phyloP scores from a whole-genome alignment of 1,140 invertebrate genomes.

The Eriocheir sinensis region DNA sequence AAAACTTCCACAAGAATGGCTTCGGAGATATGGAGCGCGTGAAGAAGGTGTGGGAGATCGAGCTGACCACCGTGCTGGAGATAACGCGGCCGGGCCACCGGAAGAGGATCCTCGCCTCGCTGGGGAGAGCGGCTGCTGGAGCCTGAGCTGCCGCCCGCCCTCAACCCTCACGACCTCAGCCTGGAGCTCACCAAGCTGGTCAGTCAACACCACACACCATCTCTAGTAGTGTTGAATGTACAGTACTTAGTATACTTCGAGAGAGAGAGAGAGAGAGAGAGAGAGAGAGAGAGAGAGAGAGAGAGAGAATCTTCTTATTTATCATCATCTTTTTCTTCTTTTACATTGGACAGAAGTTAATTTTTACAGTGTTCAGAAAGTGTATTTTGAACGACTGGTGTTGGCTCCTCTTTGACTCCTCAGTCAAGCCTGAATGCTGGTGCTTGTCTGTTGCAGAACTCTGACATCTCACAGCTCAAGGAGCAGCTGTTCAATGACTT shows the following conservation, averaged over 20 bases:
- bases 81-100: conserved; percentile 94
- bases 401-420: neutral
- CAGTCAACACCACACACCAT: conserved; percentile 81
- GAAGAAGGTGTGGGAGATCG: conserved; percentile 95
- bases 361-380: no score
- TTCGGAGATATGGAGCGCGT: conserved; percentile 96
- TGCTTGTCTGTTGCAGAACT: conserved; percentile 71
- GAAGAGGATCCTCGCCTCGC: conserved; percentile 93
- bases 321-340: no score
- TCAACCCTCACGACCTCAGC: conserved; percentile 88
- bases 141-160: conserved; percentile 80
- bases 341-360: no score
- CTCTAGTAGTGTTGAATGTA: neutral
- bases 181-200: conserved; percentile 88
- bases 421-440: neutral
- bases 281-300: no score
- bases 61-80: conserved; percentile 94
- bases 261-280: no score
- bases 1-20: conserved; percentile 90
- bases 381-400: no score
- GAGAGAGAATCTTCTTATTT: no score
- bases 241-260: neutral
- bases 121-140: conserved; percentile 83
- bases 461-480: conserved; percentile 78
- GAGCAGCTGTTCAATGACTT: conserved; percentile 78